Evolutionary conservation across 2,888 invertebrate genomes (phyloP), one percentile per base, ranked within the genome.

Genomic region (Limnephilus rhombicus): DNA sequence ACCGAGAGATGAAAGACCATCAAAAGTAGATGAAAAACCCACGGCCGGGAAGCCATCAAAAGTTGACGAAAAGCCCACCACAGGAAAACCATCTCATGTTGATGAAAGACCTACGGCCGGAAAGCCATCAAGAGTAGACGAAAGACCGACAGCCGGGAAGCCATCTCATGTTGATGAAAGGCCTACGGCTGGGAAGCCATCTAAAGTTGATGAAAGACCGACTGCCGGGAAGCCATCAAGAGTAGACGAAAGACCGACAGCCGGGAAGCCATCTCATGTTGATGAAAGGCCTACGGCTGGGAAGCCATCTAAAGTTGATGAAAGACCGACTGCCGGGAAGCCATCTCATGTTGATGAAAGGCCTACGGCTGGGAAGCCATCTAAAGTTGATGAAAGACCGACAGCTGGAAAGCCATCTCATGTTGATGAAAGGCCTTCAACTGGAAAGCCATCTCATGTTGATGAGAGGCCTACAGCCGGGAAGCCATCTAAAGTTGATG

Each of bases 1-100:
- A 82, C 89, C 88, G 80, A 80, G 45, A 37, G 85, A 90, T 18
- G n/a, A 81, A 34, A 90, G n/a, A 89, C 92, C 89, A 80, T 68
- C n/a, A 37, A 68, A 89, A 34, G 31, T 11, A 3, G 91, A 91
- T 5, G 49, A 87, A 18, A 86, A 87, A n/a, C 86, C 86, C 5
- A 18, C 68, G 7, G 91, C 85, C 34, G 92, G 68, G 5, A 68
- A 68, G 18, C 68, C 68, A 24, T 68, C 68, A 0, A 3, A 68
- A 4, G 68, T 68, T 68, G 68, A 68, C 18, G 68, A 68, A 68
- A 68, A 18, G 18, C 68, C 68, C 4, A 68, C 68, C 3, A 24
- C 68, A 3, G 68, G 68, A 1, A 68, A 68, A 4, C 68, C 68
- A 68, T 68, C 24, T 68, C 1, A 24, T 5, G 1, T 68, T 7